Percentiles rank a stretch among this genome's conserved stretches.
These are phyloP conservation scores for Eriosoma lanigerum DNA, from an alignment of 1,140 invertebrate genomes.

Conservation along the genomic window DNA sequence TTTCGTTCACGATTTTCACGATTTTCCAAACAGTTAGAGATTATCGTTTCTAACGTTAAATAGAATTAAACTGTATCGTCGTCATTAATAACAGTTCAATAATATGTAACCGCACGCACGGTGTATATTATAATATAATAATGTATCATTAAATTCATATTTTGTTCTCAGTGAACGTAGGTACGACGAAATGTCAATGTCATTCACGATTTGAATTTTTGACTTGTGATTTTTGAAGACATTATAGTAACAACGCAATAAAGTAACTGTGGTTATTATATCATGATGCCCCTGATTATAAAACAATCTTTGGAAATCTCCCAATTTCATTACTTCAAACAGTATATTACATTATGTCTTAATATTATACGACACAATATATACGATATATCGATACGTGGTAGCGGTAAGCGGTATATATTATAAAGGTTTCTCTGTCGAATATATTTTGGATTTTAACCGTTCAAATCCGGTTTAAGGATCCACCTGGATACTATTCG, in stretches of 20 bases:
- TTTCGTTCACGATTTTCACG: not conserved
- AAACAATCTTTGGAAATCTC: not conserved
- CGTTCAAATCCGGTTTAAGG: slow-evolving; percentile 1
- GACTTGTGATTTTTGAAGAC: not conserved
- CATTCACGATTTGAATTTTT: slow-evolving; percentile 5
- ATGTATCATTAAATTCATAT: slow-evolving; percentile 1
- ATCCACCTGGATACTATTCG: slow-evolving; percentile 4
- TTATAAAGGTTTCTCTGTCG: not conserved
- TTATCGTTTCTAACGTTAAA: not conserved
- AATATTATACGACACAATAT: not conserved
- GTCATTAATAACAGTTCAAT: not conserved
- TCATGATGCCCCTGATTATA: too few relatives aligned
- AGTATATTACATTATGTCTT: not conserved
- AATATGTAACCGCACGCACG: too few relatives aligned
- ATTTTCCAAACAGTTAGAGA: not conserved
- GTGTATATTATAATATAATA: not conserved
- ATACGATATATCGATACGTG: too few relatives aligned
- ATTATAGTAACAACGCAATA: too few relatives aligned
- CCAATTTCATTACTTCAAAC: not conserved
- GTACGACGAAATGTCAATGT: not conserved
- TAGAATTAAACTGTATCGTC: not conserved
- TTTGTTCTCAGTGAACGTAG: slow-evolving; percentile 2
- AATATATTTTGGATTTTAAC: not conserved
- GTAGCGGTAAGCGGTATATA: not conserved
- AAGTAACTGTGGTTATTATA: too few relatives aligned